Evolutionary conservation across 2,113 vertebrate genomes (phyloP), one percentile per base, ranked within the genome.

Genomic region (Glaucidium brasilianum): DNA sequence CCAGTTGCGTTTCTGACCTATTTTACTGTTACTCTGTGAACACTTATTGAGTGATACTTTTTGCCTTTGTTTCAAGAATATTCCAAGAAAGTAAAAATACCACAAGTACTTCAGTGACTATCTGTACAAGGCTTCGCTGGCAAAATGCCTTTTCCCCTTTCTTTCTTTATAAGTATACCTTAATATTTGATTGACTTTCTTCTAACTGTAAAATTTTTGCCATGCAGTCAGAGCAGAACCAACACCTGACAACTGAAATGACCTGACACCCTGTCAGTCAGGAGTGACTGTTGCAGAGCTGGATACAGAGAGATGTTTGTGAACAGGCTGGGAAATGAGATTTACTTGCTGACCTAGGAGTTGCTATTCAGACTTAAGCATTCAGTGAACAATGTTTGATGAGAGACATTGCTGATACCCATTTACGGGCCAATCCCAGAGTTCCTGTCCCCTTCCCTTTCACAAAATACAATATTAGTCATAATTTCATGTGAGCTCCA

Each of bases 1-100:
- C 88, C 88, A 72, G 56, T 95, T 95, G 68, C 1, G 0, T 92
- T 95, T 90, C 90, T 96, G 92, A 92, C 96, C 96, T 95, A 91
- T 92, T 96, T 97, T 92, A 59, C 83, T 43, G 26, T 35, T 85
- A 37, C 13, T 55, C 59, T 76, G 45, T 69, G 92, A 96, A 50
- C 63, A 39, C 47, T 86, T 62, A 90, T 7, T 83, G 63, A 64
- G 66, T 49, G 62, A 50, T 27, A n/a, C 15, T 26, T 93, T 94
- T 83, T 88, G 49, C 62, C 37, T 69, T 69, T 73, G 37, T 88
- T 83, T 95, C 72, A 86, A 80, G 75, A 75, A 43, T 37, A 59
- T 74, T 68, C 37, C 18, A 67, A 73, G 50, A 56, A 66, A 67
- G 26, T 52, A 47, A 62, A 95, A 85, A 58, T 29, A 56, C 11